phyloP scores from a whole-genome alignment of 2,797 vertebrate species.

The Hippopotamyrus pictus region DNA sequence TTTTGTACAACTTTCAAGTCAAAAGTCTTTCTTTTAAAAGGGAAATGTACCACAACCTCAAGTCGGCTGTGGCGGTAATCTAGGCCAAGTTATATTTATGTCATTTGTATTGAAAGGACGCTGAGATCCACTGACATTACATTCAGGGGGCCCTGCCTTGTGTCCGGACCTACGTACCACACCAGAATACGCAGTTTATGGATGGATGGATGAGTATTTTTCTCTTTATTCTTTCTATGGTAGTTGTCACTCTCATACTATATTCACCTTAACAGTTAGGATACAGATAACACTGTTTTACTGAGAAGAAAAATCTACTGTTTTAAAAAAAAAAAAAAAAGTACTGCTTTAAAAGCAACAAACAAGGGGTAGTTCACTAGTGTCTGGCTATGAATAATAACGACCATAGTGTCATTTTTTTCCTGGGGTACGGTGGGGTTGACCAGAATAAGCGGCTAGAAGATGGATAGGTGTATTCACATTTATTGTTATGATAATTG shows the following conservation, averaged over 20 bases:
- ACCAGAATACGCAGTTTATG: neutral
- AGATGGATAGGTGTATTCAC: neutral
- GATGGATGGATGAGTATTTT: neutral
- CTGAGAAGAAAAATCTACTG: neutral
- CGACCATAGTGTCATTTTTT: neutral
- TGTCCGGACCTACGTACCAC: neutral
- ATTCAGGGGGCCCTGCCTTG: neutral
- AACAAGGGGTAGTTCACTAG: neutral
- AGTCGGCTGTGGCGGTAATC: neutral
- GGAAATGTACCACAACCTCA: neutral
- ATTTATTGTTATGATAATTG: neutral
- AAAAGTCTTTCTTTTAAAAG: neutral
- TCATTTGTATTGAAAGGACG: neutral
- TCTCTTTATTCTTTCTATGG: neutral
- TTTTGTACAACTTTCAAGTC: neutral
- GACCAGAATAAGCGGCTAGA: neutral
- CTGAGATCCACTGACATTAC: neutral
- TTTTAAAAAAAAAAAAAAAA: neutral
- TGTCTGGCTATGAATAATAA: neutral
- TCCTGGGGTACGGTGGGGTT: neutral
- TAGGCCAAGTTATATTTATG: neutral
- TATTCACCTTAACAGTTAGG: neutral
- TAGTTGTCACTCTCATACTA: neutral
- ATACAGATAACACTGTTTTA: neutral
- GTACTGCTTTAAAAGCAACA: neutral